Evolutionary conservation across 2,888 invertebrate genomes (phyloP).

Genomic region (Pyrochroa serraticornis): DNA sequence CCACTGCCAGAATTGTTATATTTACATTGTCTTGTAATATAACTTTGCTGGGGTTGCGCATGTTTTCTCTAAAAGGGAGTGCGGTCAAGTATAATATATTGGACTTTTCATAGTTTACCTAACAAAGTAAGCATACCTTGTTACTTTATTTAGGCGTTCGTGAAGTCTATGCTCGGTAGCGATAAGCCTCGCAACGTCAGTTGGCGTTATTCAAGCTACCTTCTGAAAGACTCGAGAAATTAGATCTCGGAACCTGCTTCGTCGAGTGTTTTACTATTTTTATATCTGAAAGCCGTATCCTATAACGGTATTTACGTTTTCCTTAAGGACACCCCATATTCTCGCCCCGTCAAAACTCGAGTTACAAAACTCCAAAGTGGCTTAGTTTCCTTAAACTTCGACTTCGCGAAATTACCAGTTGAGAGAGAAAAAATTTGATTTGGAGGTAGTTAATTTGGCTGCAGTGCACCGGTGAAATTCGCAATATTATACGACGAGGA

Average conservation of each 20-base stretch:
- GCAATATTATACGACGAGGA: conserved; percentile 28
- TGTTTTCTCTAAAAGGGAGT: background rate
- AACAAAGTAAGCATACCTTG: conserved; percentile 3
- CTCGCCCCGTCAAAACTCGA: conserved; percentile 18
- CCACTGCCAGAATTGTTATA: background rate
- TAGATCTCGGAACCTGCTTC: background rate
- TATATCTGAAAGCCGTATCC: conserved; percentile 4
- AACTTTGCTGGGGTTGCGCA: conserved; percentile 2
- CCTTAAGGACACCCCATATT: conserved; percentile 21
- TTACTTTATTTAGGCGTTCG: no score
- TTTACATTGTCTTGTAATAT: conserved; percentile 9
- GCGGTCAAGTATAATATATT: conserved; percentile 12
- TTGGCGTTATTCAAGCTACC: no score
- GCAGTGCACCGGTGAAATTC: background rate
- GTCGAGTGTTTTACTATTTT: conserved; percentile 6
- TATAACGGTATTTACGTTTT: conserved; percentile 12
- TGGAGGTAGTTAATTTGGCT: no score
- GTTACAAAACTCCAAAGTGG: conserved; percentile 25
- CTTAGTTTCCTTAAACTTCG: conserved; percentile 20
- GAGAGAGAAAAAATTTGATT: background rate
- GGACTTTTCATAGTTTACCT: conserved; percentile 2
- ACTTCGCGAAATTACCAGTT: conserved; percentile 5
- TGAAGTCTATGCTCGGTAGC: no score
- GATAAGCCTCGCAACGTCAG: no score
- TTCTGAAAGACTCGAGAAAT: background rate